Evolutionary conservation across 2,888 invertebrate species (phyloP), one percentile per base, ranked within the genome.

Genomic region (Pristionchus entomophagus): DNA sequence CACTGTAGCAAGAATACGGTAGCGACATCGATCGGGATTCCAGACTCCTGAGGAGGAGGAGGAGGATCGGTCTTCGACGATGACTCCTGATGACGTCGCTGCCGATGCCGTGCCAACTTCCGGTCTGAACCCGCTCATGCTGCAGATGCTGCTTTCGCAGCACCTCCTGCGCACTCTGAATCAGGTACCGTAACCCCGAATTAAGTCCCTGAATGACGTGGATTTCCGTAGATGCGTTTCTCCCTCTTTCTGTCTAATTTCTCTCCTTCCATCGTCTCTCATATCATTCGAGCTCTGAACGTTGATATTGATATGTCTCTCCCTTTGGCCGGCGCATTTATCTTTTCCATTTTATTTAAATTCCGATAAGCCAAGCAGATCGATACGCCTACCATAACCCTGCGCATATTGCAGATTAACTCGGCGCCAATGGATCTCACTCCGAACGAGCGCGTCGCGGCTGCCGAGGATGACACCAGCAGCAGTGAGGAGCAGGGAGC

Each of bases 81-180:
- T 35, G 35, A 35, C 65, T 10, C 65, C 65, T 22, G 65, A 65
- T 29, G 29, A 29, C 65, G 17, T n/a, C 62, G 32, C 26, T 32
- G 32, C 29, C 12, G 62, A 14, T 17, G 26, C 62, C 29, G 10
- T 32, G 38, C 8, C 69, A 5, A 22, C 10, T n/a, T 10, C 3
- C 73, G n/a, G 41, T 12, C 22, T 73, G 41, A 73, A 73, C 38
- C 73, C 73, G 0, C 73, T 73, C 45, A 45, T 45, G 5, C 22
- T 73, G 73, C 73, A 73, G 73, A n/a, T 45, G 41, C 41, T 73
- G 41, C 26, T 73, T n/a, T n/a, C 73, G 26, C 73, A 73, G 0
- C 73, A 73, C n/a, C 26, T 73, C 45, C 38, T 73, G 26, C 32
- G 32, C 5, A 73, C 73, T 12, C 41, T 73, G 73, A 73, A 38